Conservation (phyloP, 1,140 invertebrate species). For the Uloborus diversus region DNA sequence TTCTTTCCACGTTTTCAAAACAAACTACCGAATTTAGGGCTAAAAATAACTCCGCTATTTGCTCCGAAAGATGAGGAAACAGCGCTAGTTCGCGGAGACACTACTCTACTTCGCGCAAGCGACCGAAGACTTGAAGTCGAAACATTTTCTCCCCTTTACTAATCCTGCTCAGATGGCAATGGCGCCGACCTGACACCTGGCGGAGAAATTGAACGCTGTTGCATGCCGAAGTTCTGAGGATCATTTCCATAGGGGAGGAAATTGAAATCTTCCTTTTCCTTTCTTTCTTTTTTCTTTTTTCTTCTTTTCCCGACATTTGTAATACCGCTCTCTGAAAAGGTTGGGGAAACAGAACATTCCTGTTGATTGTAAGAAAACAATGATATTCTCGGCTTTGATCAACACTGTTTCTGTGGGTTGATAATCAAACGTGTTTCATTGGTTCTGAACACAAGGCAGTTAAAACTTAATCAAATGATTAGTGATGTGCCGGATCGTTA, state of each 20-base stretch:
- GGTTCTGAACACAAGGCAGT: no score
- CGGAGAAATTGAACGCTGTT: not conserved
- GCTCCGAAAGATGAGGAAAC: not conserved
- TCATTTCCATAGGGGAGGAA: not conserved
- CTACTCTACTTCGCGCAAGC: constrained; percentile 19
- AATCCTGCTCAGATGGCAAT: constrained; percentile 7
- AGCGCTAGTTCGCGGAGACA: not conserved
- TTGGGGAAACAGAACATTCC: no score
- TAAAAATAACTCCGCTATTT: not conserved
- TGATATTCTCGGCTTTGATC: no score
- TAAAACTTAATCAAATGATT: no score
- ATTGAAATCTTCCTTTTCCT: not conserved
- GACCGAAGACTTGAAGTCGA: not conserved
- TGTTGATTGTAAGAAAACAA: no score
- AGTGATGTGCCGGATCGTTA: no score
- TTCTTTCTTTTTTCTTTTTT: not conserved
- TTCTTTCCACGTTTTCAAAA: not conserved
- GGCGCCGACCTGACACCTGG: constrained; percentile 16
- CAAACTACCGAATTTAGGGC: not conserved
- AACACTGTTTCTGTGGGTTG: no score
- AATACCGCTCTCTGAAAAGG: no score
- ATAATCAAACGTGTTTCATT: no score
- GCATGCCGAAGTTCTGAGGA: not conserved
- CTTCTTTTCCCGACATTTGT: no score
- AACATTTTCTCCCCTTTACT: not conserved